Evolutionary conservation across 2,113 vertebrate species (phyloP), one percentile per base, ranked within the genome.

Genomic region (Petrocephalus microphthalmus): DNA sequence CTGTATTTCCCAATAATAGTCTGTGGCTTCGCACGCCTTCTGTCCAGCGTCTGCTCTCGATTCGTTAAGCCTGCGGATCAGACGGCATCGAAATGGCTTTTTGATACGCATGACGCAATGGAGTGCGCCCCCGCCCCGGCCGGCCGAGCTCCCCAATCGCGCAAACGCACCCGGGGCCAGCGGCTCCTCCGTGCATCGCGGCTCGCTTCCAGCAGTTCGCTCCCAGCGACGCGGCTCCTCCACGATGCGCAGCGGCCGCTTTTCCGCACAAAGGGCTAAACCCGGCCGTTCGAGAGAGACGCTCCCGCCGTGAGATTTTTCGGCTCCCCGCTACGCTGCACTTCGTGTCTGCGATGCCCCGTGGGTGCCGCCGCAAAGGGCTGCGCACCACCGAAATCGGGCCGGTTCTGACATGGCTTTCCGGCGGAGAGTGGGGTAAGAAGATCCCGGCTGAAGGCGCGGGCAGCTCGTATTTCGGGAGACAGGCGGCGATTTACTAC

Each of bases 361-460:
- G 92, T 87, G 93, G 89, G 90, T 90, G 90, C 90, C 71, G 90
- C 89, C 20, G 84, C 49, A 64, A 88, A 91, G 52, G 87, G 90
- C 92, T 87, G 91, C 91, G 91, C 88, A 91, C 54, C 88, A 89
- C 89, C 88, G 93, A 92, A 19, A 90, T 92, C 92, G 93, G 90
- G 82, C 94, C 91, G 90, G 90, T 90, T 93, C 93, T 90, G 87
- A 91, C 91, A 95, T 96, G 95, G 92, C 94, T 89, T 92, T 95
- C 92, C 94, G 93, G 93, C 93, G 94, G 90, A 94, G 91, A 92
- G 91, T 94, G 91, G 95, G 95, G 95, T 96, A 95, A 91, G 93
- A 54, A 8, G 60, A 71, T 49, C 56, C n/a, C 1, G 25, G 29
- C 83, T 37, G 33, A 11, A 2, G 20, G 57, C 25, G 19, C 29